These are phyloP conservation scores for Lasioglossum oenotherae DNA, from an alignment of 2,888 invertebrate genomes.

Conservation along the genomic window DNA sequence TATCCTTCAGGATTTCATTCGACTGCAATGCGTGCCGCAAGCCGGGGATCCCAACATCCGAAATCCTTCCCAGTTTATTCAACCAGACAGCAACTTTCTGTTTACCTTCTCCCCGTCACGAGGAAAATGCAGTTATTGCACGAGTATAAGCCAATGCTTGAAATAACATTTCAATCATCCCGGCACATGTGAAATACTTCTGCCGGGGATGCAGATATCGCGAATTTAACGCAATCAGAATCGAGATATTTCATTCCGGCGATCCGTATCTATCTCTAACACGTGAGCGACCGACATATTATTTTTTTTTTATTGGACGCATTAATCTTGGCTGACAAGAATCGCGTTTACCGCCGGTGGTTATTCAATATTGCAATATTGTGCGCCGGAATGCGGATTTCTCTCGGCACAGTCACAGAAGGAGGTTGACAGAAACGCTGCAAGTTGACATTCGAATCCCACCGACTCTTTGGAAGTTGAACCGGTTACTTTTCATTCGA, in stretches of 20 bases:
- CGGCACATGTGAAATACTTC: conserved; percentile 36
- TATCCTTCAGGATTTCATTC: conserved; percentile 21
- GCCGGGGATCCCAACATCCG: background rate
- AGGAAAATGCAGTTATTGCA: conserved; percentile 50
- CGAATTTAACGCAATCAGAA: conserved; percentile 36
- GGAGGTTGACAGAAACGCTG: background rate
- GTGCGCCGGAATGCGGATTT: background rate
- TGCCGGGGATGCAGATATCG: conserved; percentile 19
- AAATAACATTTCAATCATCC: conserved; percentile 56
- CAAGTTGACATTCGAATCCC: background rate
- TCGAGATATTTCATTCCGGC: conserved; percentile 28
- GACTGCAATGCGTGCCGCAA: conserved; percentile 11
- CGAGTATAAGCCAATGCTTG: conserved; percentile 43
- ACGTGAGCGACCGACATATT: background rate
- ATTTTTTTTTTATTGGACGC: conserved; percentile 17
- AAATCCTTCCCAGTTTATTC: conserved; percentile 48
- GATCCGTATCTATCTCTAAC: background rate
- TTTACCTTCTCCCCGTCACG: conserved; percentile 25
- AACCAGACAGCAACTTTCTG: conserved; percentile 51
- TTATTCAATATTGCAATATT: conserved; percentile 12
- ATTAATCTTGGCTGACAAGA: conserved; percentile 8
- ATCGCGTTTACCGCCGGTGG: background rate
- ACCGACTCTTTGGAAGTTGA: background rate
- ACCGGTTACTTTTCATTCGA: background rate
- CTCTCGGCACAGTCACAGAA: background rate